Evolutionary conservation across 37 sponge, comb jelly and placozoan genomes (phyloP).

Genomic region (Cladorhizidae sp.): DNA sequence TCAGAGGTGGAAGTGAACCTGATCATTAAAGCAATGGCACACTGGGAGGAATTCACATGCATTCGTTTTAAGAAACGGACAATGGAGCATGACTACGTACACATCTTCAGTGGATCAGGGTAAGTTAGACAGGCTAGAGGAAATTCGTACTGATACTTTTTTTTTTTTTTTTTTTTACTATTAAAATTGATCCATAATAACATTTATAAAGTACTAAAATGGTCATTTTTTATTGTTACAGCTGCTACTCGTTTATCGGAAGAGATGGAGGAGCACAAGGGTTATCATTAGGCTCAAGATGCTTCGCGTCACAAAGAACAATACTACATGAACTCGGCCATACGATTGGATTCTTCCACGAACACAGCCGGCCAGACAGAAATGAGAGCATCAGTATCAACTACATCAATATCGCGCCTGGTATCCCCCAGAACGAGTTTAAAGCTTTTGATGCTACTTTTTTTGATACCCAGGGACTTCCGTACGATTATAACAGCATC

Average conservation of each 20-base stretch:
- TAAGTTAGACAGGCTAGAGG: not conserved
- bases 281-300: slow-evolving; percentile 19
- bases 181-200: not conserved
- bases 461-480: slow-evolving; percentile 63
- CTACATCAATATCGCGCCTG: slow-evolving; percentile 19
- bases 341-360: slow-evolving; percentile 73
- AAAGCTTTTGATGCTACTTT: slow-evolving; percentile 1
- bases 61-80: slow-evolving; percentile 49
- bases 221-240: not conserved
- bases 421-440: not conserved
- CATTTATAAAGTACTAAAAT: not conserved
- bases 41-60: slow-evolving; percentile 80
- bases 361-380: slow-evolving; percentile 70
- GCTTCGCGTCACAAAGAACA: slow-evolving; percentile 2
- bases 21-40: slow-evolving; percentile 64
- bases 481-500: slow-evolving; percentile 83
- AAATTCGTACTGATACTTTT: too few relatives aligned
- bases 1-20: slow-evolving; percentile 37
- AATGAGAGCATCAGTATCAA: slow-evolving; percentile 53
- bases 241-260: slow-evolving; percentile 35
- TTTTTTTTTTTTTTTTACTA: too few relatives aligned
- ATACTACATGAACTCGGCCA: slow-evolving; percentile 76
- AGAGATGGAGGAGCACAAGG: slow-evolving; percentile 6
- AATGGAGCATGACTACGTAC: slow-evolving; percentile 25
- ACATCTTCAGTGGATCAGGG: not conserved